Conservation (phyloP, 2,113 vertebrate genomes). For the Mormyrus lacerda region DNA sequence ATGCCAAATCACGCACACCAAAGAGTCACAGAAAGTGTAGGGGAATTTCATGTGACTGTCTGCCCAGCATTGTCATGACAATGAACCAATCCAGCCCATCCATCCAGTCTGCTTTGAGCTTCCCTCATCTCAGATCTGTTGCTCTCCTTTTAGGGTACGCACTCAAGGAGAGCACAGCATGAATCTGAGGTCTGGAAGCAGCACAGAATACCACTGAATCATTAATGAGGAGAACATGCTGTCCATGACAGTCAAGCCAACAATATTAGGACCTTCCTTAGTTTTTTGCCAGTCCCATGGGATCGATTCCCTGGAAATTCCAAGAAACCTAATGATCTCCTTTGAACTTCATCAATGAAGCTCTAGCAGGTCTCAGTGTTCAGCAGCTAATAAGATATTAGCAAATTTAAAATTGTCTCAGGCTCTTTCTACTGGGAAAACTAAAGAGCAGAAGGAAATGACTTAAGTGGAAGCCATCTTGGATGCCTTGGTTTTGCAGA, state of each 20-base stretch:
- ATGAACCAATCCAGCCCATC: background rate
- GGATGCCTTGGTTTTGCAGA: background rate
- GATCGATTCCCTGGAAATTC: background rate
- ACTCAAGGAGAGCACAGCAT: background rate
- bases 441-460: background rate
- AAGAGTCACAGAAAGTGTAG: background rate
- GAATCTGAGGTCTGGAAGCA: background rate
- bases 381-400: background rate
- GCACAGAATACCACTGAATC: background rate
- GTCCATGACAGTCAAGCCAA: background rate
- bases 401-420: background rate
- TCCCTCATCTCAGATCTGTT: background rate
- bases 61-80: background rate
- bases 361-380: background rate
- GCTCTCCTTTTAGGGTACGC: background rate
- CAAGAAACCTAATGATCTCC: background rate
- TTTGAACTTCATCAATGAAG: background rate
- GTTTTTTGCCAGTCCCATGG: background rate
- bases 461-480: background rate
- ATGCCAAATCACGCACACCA: background rate
- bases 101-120: background rate
- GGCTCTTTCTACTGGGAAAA: background rate
- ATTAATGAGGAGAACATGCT: background rate
- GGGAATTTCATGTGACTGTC: background rate
- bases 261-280: background rate